These are phyloP conservation scores for Loriculus beryllinus DNA, from an alignment of 2,797 vertebrate genomes.

Conservation along the genomic window DNA sequence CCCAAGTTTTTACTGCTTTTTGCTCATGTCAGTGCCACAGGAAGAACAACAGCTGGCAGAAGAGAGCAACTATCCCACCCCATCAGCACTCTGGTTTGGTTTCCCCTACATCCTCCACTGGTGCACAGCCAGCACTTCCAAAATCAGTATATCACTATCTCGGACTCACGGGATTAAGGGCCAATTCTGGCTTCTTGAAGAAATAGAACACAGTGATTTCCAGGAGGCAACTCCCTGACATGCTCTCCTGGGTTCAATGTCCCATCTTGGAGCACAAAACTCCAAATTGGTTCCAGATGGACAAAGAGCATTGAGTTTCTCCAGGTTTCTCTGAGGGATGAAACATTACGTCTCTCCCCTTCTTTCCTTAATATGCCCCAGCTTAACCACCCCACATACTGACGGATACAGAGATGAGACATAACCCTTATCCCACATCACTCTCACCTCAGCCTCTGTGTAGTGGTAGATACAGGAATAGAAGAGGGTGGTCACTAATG, in stretches of 20 bases:
- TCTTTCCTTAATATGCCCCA: neutral
- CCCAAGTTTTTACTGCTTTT: neutral
- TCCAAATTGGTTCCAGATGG: neutral
- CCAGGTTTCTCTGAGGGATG: neutral
- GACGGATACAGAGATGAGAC: neutral
- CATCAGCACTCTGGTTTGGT: neutral
- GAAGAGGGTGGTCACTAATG: conserved; percentile 92
- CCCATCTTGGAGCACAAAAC: neutral
- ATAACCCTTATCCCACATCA: neutral
- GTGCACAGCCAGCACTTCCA: neutral
- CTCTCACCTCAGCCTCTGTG: conserved; percentile 83
- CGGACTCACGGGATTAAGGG: neutral
- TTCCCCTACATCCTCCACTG: neutral
- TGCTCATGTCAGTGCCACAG: neutral
- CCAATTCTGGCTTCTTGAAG: neutral
- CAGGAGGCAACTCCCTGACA: neutral
- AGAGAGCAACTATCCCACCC: neutral
- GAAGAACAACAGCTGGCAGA: neutral
- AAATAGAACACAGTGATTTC: neutral
- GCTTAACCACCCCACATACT: neutral
- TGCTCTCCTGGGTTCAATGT: neutral
- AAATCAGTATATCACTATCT: neutral
- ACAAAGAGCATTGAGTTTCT: neutral
- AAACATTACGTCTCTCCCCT: neutral
- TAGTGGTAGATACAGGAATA: conserved; percentile 98